Base-by-base conservation (phyloP, 2,888 invertebrate species). In the Tromatobia lineatoria region DNA sequence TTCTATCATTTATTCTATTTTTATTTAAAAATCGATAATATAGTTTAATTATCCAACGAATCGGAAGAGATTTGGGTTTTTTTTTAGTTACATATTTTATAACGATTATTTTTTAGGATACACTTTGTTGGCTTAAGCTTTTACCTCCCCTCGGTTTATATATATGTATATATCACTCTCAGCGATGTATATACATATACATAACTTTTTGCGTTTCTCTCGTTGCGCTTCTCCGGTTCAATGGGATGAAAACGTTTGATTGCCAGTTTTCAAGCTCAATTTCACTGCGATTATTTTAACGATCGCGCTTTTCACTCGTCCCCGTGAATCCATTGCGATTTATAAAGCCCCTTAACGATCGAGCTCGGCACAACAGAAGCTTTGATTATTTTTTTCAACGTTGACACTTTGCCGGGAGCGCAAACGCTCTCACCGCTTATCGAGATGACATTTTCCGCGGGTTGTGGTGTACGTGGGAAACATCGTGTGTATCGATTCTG, bases 401-500 rank as follows among this genome's bases (percentile, higher is more conserved):
- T 52, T 78, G 69, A 50, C 74, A 71, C 61, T 47, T 78, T 69
- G 50, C 74, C 78, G 70, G 25, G 75, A 73, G 70, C 13, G 69
- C 66, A 29, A 54, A 57, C n/a, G 25, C 64, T 78, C 69, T 50
- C 34, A 54, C 50, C 78, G 80, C 69, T 70, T 75, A 85, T 82
- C 78, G 80, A 71, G 86, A 82, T 83, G 79, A 82, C 80, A 86
- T 84, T 84, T 86, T 86, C 76, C 77, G 80, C 80, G 77, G 76
- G 29, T 70, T 66, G 50, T n/a, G 47, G 29, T 79, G 45, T 73
- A 73, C 50, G 73, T 76, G 69, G 45, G 84, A 80, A 84, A 86
- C 86, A 86, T 86, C 67, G 80, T 80, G 82, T 83, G 70, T 87
- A 87, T 87, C 87, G 87, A 87, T 87, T 87, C 80, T 73, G 76